Evolutionary conservation across 1,140 invertebrate species (phyloP), one percentile per base, ranked within the genome.

Genomic region (Cotesia chilonis): DNA sequence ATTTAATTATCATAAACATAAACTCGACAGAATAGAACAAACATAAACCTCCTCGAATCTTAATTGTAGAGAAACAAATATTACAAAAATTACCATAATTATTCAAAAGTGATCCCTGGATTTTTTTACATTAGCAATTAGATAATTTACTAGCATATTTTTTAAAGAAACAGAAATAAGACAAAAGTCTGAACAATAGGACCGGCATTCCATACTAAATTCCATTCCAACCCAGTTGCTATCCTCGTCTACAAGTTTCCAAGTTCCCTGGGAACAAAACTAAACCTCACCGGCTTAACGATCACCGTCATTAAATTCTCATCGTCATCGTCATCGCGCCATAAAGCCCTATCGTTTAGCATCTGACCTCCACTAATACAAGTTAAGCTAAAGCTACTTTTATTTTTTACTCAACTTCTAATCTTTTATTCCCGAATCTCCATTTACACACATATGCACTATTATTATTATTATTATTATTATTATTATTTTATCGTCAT

Each of bases 221-320:
- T 64, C 51, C 61, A 66, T 66, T 65, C 17, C 63, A 55, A 12
- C 14, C 12, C 47, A 64, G 41, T 37, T 65, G 37, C 54, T 64
- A 52, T 63, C 61, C 12, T 66, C 28, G 28, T 66, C 64, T 38
- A 17, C 4, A 4, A 47, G 20, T 14, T 10, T 66, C 14, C 64
- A 20, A 36, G 35, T 37, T 71, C 17, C 35, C 20, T 28, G 55
- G 52, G 12, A 41, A 63, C 55, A 51, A 65, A 71, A 71, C 52
- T 57, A 51, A 65, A 71, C 65, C 52, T 20, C 20, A 57, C 52
- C 52, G 52, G 63, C 37, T 54, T 57, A 66, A 65, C 61, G n/a
- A 66, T 57, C 63, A 36, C 37, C 70, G 17, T 71, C 70, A 71
- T 71, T 71, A 65, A 38, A 71, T 71, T 66, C 63, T 10, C 70